A percentile compares a stretch with the other conserved stretches of the same genome.
These are phyloP conservation scores for Orestias chungarensis DNA, from an alignment of 2,797 vertebrate species.

Conservation along the genomic window DNA sequence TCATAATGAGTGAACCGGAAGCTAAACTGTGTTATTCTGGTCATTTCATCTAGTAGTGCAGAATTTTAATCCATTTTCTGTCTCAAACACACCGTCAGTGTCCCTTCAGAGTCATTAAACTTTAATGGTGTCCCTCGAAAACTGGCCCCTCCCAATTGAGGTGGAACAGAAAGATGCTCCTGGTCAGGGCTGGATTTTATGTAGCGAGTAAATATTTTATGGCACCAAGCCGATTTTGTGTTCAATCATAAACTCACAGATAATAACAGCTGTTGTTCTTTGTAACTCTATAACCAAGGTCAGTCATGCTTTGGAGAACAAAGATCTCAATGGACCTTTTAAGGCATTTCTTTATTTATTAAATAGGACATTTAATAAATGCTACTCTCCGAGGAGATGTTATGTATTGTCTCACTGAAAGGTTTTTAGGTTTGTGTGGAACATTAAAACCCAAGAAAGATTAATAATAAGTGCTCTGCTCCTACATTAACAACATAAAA, in stretches of 20 bases:
- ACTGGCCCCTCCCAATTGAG: background rate
- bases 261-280: slow-evolving; percentile 1
- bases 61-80: slow-evolving; percentile 7
- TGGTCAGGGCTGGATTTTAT: background rate
- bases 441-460: background rate
- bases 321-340: background rate
- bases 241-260: background rate
- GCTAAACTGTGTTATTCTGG: slow-evolving; percentile 11
- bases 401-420: background rate
- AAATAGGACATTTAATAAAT: background rate
- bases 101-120: slow-evolving; percentile 9
- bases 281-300: background rate
- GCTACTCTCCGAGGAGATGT: background rate
- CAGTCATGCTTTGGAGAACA: background rate
- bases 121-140: background rate
- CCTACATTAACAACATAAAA: background rate
- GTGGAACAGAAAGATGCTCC: background rate
- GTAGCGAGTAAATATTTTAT: background rate
- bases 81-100: background rate
- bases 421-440: background rate
- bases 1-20: slow-evolving; percentile 15
- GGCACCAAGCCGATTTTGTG: background rate
- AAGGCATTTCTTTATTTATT: no score
- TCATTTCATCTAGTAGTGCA: slow-evolving; percentile 11
- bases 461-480: background rate